Evolutionary conservation across 2,888 invertebrate genomes (phyloP).

Genomic region (Holacanthella duospinosa): DNA sequence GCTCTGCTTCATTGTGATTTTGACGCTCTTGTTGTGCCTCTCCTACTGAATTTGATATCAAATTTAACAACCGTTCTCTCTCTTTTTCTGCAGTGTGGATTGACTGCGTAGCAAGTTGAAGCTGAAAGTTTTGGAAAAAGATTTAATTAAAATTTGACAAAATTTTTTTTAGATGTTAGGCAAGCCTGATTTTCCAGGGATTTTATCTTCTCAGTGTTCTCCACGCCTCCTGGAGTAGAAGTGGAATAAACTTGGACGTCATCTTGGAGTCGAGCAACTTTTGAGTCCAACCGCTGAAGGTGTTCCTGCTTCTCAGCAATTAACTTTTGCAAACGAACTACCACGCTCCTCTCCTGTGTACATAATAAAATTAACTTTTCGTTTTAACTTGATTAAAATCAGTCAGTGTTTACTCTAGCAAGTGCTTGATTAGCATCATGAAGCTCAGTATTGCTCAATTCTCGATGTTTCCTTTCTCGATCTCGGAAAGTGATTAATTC

Average conservation of each 20-base stretch:
- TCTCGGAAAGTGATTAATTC: conserved; percentile 22
- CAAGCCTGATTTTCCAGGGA: conserved; percentile 21
- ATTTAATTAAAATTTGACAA: background rate
- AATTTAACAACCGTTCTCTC: conserved; percentile 50
- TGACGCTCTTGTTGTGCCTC: conserved; percentile 50
- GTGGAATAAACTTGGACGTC: background rate
- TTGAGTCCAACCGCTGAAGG: conserved; percentile 17
- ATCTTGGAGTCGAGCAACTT: conserved; percentile 18
- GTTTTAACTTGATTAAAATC: too few species aligned
- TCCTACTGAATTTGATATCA: conserved; percentile 49
- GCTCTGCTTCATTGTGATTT: conserved; percentile 39
- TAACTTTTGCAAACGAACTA: conserved; percentile 19
- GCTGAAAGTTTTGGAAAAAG: conserved; percentile 9
- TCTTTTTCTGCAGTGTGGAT: conserved; percentile 51
- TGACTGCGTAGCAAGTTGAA: conserved; percentile 18
- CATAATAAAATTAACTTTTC: background rate
- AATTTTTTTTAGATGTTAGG: background rate
- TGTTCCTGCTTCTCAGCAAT: conserved; percentile 24
- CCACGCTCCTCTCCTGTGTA: conserved; percentile 22
- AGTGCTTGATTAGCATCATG: conserved; percentile 20
- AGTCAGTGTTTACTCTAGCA: conserved; percentile 16
- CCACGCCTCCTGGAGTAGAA: conserved; percentile 10
- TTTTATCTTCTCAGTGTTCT: conserved; percentile 14
- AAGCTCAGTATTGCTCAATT: conserved; percentile 22
- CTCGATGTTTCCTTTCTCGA: conserved; percentile 21